phyloP scores from a whole-genome alignment of 2,888 invertebrate genomes.

The Ophioninae sp. region DNA sequence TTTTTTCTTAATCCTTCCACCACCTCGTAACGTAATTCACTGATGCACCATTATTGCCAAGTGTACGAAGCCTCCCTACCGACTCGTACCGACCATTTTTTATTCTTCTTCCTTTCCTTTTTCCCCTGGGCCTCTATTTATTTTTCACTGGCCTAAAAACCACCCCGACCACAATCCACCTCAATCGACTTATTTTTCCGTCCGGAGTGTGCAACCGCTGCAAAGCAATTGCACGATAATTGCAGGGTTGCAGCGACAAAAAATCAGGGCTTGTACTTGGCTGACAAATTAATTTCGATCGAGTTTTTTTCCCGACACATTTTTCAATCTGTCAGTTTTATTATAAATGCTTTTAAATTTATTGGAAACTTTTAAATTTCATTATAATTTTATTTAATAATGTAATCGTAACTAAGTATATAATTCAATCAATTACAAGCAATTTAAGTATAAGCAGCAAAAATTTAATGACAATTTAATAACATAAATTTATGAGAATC shows the following conservation, averaged over 20 bases:
- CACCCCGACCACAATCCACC: not conserved
- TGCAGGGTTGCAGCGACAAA: not conserved
- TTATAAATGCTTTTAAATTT: too few relatives aligned
- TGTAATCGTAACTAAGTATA: too few relatives aligned
- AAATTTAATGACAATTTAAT: too few relatives aligned
- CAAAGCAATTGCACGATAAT: not conserved
- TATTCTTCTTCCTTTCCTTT: not conserved
- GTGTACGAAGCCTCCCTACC: not conserved
- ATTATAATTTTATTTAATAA: not conserved
- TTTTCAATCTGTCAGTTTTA: not conserved
- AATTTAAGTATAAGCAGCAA: too few relatives aligned
- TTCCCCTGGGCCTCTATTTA: not conserved
- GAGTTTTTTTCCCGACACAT: not conserved
- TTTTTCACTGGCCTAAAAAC: not conserved
- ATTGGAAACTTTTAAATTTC: not conserved
- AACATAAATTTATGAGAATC: too few relatives aligned
- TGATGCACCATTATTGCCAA: not conserved
- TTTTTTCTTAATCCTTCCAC: not conserved
- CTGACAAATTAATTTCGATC: not conserved
- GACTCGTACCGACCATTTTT: not conserved
- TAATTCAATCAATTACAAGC: too few relatives aligned
- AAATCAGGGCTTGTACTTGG: not conserved
- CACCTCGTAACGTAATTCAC: not conserved
- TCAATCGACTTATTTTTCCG: not conserved
- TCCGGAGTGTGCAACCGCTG: not conserved